Evolutionary conservation across 2,113 vertebrate species (phyloP).

Genomic region (Ochotona princeps): DNA sequence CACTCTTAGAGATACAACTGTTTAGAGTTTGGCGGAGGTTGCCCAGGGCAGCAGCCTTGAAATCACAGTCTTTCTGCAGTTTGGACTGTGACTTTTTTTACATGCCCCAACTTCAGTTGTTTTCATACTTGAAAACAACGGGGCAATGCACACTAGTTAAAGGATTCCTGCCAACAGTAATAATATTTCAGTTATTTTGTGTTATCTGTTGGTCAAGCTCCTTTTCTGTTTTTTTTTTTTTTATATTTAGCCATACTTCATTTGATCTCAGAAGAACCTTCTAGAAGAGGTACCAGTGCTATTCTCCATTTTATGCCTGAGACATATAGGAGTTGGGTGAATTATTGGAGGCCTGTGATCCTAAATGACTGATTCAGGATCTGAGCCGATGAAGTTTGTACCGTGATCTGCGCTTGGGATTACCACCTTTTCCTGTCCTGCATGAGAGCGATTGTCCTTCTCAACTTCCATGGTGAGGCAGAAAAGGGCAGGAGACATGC

Average conservation of each 20-base stretch:
- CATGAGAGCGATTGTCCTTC: background rate
- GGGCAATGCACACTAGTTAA: background rate
- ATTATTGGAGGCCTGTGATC: background rate
- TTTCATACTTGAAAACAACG: background rate
- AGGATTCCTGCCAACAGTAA: background rate
- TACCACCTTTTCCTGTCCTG: background rate
- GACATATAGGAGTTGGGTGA: background rate
- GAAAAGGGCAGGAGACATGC: background rate
- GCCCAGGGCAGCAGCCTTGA: fast-evolving
- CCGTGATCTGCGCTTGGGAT: background rate
- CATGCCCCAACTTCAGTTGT: background rate
- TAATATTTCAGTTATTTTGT: background rate
- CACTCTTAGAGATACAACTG: background rate
- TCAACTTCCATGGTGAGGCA: background rate
- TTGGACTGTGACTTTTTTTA: background rate
- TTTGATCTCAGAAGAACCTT: background rate
- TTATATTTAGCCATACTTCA: background rate
- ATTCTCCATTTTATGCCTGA: background rate
- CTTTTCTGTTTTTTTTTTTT: background rate
- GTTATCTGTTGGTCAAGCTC: background rate
- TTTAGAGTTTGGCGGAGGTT: background rate
- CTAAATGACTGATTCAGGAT: background rate
- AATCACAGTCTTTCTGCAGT: background rate
- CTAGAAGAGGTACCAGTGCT: background rate
- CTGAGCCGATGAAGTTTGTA: background rate